Base-by-base conservation (phyloP, 2,888 invertebrate genomes). In the Lithosia quadra region DNA sequence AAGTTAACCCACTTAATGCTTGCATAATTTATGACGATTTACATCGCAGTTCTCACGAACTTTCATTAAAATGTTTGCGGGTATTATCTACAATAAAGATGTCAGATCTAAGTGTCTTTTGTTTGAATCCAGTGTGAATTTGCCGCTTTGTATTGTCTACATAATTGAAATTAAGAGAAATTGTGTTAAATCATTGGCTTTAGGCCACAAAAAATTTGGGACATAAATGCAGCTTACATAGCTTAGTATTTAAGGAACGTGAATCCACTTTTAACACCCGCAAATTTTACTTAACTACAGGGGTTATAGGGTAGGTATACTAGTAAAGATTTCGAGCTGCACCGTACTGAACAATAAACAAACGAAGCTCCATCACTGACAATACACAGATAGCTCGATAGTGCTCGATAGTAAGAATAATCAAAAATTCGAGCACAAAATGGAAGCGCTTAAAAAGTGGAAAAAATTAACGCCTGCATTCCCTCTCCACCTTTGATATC, bases 61-160 rank as follows among this genome's bases (percentile, higher is more conserved):
- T 77, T 76, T 77, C 74, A 28, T 71, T 55, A 71, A n/a, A 69
- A 56, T 22, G 15, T 76, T 62, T 69, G 65, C 69, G 59, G 71
- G 39, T 61, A 55, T 21, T 22, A 55, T 21, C 55, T 10, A 22
- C n/a, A 58, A 18, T 33, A 58, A 18, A 58, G 11, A 56, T 55
- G 10, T 55, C 28, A 18, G 28, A 43, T 49, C 49, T 69, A 68
- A 43, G 58, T 49, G 43, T 65, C 49, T 72, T 73, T 78, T 77
- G 69, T 77, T 67, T 71, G 59, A 71, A 63, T 73, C 68, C 60
- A 66, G 58, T 75, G 71, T 11, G 67, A 77, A 77, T 64, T 58
- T 64, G 68, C 62, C 53, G 66, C 59, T 61, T 62, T 68, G 34
- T 72, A 61, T n/a, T 49, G 49, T 49, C 28, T 28, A n/a, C 9